These are phyloP conservation scores for Galeruca laticollis DNA, from an alignment of 2,888 invertebrate genomes.

Conservation along the genomic window DNA sequence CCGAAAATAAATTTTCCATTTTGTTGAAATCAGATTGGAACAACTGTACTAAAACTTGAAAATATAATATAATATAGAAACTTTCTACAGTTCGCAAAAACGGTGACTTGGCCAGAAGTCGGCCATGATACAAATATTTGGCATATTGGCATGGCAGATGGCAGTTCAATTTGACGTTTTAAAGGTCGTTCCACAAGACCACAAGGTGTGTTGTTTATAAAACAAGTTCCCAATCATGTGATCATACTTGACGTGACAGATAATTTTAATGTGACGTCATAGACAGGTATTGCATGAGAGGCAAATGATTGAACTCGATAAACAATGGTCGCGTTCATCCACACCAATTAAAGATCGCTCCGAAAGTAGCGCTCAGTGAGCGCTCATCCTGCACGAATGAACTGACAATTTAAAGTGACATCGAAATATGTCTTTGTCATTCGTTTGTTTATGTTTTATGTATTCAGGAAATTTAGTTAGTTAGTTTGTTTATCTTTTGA, in stretches of 20 bases:
- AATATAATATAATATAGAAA: conserved; percentile 21
- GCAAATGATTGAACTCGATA: too few species aligned
- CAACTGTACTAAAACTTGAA: conserved; percentile 23
- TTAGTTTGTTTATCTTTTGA: too few species aligned
- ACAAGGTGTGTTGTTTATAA: conserved; percentile 10
- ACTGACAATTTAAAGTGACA: too few species aligned
- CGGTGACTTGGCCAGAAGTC: conserved; percentile 59
- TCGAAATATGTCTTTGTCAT: too few species aligned
- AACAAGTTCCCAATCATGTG: conserved; percentile 1
- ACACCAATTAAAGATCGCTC: too few species aligned
- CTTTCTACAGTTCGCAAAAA: conserved; percentile 40
- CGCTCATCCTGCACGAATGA: too few species aligned
- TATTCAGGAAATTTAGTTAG: too few species aligned
- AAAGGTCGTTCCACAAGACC: conserved; percentile 11
- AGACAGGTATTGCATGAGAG: too few species aligned
- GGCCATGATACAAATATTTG: conserved; percentile 51
- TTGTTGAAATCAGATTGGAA: conserved; percentile 43
- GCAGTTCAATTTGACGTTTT: conserved; percentile 21
- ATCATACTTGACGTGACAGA: not conserved
- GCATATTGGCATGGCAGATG: too few species aligned
- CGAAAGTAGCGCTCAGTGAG: too few species aligned
- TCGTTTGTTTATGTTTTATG: too few species aligned
- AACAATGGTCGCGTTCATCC: too few species aligned
- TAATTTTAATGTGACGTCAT: not conserved
- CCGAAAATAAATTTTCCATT: conserved; percentile 81